These are phyloP conservation scores for Metopolophium dirhodum DNA, from an alignment of 1,140 invertebrate species.

Conservation along the genomic window DNA sequence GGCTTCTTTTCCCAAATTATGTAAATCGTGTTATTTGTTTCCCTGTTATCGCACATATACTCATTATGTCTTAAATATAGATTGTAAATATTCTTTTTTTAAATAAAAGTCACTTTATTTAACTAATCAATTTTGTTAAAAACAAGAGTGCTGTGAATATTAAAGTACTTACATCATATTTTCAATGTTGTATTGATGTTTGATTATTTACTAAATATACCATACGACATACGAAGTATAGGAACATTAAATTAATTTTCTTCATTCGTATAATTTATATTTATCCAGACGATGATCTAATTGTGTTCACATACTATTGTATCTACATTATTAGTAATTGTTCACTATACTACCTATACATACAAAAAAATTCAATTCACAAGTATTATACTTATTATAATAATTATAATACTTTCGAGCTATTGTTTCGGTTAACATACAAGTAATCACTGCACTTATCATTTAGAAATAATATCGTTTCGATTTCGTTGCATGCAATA, in stretches of 20 bases:
- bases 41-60: too few species aligned
- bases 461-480: background rate
- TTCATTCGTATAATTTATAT: background rate
- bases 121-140: background rate
- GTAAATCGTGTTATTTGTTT: too few species aligned
- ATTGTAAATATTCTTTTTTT: too few species aligned
- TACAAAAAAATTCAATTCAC: background rate
- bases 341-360: background rate
- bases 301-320: background rate
- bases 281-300: background rate
- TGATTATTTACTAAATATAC: background rate
- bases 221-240: background rate
- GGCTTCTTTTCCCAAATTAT: too few species aligned
- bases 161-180: background rate
- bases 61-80: too few species aligned
- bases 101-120: background rate
- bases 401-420: background rate
- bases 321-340: background rate
- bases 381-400: too few species aligned
- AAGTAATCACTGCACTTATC: background rate
- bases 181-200: background rate
- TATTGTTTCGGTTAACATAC: background rate
- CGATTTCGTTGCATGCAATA: background rate
- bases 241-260: background rate
- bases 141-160: background rate